Evolutionary conservation across 2,888 invertebrate genomes (phyloP).

Genomic region (Malacosoma neustria): DNA sequence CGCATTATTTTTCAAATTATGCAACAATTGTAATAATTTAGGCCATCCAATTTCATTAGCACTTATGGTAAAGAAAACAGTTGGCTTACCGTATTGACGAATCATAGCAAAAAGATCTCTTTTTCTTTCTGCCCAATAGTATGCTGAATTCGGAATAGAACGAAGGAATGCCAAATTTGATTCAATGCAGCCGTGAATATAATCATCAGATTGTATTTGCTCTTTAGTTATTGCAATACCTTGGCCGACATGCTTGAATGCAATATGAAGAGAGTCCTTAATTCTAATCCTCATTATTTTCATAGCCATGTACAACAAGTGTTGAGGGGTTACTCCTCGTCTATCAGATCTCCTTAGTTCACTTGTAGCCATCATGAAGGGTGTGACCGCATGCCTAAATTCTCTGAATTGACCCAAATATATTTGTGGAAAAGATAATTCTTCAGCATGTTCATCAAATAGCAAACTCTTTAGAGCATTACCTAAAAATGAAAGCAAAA

Average conservation of each 20-base stretch:
- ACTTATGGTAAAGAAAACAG: conserved; percentile 37
- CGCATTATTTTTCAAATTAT: conserved; percentile 24
- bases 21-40: conserved; percentile 24
- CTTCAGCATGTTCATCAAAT: conserved; percentile 35
- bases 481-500: too few species aligned
- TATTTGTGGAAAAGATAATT: conserved; percentile 36
- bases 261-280: conserved; percentile 9
- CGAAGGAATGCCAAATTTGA: conserved; percentile 31
- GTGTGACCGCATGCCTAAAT: conserved; percentile 4
- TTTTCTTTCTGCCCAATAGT: conserved; percentile 35
- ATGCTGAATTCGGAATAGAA: conserved; percentile 34
- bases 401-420: conserved; percentile 4
- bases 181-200: conserved; percentile 26
- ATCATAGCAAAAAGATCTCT: conserved; percentile 43
- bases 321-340: conserved; percentile 22
- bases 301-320: conserved; percentile 15
- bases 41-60: conserved; percentile 39
- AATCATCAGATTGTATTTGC: conserved; percentile 24
- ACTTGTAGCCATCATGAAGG: conserved; percentile 14
- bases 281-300: conserved; percentile 20
- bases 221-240: conserved; percentile 23
- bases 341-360: conserved; percentile 27
- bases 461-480: conserved; percentile 20
- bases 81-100: conserved; percentile 34
- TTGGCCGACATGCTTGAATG: conserved; percentile 21